Evolutionary conservation across 2,797 vertebrate genomes (phyloP).

Genomic region (Microcaecilia unicolor): DNA sequence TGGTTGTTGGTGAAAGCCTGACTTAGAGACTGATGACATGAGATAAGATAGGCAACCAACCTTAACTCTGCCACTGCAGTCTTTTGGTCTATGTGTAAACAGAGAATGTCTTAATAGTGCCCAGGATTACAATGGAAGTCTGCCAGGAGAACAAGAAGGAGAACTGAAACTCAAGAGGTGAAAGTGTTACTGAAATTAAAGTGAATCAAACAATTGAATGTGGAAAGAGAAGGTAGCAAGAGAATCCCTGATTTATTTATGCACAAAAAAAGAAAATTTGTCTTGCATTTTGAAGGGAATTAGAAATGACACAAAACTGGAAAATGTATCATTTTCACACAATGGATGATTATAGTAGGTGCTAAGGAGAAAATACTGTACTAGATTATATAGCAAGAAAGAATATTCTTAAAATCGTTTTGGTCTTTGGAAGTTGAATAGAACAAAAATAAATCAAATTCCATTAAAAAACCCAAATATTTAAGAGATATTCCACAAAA

Average conservation of each 20-base stretch:
- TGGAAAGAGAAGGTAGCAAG: conserved; percentile 15
- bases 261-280: not conserved
- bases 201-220: conserved; percentile 2
- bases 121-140: conserved; percentile 47
- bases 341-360: not conserved
- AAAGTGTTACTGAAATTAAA: not conserved
- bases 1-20: conserved; percentile 50
- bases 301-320: not conserved
- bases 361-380: not conserved
- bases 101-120: conserved; percentile 56
- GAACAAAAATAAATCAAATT: too few species aligned
- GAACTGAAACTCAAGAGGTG: not conserved
- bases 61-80: conserved; percentile 48
- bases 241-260: conserved; percentile 1
- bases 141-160: conserved; percentile 8
- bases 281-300: not conserved
- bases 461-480: too few species aligned
- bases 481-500: too few species aligned
- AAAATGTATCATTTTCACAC: not conserved
- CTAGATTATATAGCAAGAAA: too few species aligned
- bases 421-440: too few species aligned
- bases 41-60: conserved; percentile 63
- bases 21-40: conserved; percentile 49
- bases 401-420: too few species aligned
- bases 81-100: conserved; percentile 58